These are phyloP conservation scores for Rhingia rostrata DNA, from an alignment of 2,888 invertebrate genomes.

Conservation along the genomic window DNA sequence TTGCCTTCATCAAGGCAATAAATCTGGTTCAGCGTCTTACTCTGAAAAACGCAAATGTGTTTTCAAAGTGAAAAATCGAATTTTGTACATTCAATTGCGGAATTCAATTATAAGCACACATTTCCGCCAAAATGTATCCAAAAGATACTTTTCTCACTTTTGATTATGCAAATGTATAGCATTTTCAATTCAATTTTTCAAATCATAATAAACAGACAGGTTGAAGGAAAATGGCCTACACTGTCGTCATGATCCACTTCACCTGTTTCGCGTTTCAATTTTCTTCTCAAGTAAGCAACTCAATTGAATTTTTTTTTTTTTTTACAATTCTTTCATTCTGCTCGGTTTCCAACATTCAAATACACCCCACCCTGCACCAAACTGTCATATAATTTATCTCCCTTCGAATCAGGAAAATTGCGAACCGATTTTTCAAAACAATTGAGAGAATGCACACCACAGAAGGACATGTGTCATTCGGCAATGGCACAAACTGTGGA, in stretches of 20 bases:
- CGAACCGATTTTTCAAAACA: constrained; percentile 41
- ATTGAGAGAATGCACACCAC: constrained; percentile 47
- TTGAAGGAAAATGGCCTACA: constrained; percentile 23
- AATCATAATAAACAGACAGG: constrained; percentile 39
- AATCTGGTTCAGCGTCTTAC: no score
- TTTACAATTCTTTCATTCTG: constrained; percentile 36
- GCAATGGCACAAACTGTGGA: constrained; percentile 32
- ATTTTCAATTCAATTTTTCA: background rate
- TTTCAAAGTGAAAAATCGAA: no score
- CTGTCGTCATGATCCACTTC: background rate
- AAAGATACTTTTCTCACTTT: no score
- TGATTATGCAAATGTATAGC: no score
- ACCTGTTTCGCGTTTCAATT: constrained; percentile 70
- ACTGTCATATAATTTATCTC: constrained; percentile 76
- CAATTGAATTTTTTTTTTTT: constrained; percentile 64
- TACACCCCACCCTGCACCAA: constrained; percentile 10
- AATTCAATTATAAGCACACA: no score
- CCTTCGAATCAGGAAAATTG: constrained; percentile 37
- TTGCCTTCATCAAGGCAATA: no score
- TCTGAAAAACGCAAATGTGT: no score
- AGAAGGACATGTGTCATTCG: constrained; percentile 10
- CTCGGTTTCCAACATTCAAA: constrained; percentile 18
- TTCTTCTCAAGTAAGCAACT: constrained; percentile 47
- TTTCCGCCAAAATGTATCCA: no score
- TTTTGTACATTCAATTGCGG: no score